phyloP scores from a whole-genome alignment of 2,888 invertebrate genomes.

The Amphipoea lucens region DNA sequence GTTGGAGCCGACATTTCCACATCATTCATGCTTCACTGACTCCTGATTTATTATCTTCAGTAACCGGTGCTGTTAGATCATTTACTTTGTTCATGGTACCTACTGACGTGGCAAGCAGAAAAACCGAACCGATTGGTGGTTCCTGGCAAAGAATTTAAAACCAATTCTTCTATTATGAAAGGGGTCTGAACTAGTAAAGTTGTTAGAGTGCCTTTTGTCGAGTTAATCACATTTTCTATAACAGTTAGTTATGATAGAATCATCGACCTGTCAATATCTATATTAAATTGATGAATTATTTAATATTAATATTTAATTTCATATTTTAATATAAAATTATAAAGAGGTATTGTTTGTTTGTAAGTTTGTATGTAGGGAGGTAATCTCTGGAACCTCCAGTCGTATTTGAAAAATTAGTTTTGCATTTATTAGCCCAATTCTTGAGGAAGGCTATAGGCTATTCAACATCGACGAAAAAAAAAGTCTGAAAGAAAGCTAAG shows the following conservation, averaged over 20 bases:
- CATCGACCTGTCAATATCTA: no score
- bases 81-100: constrained; percentile 46
- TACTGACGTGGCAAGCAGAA: constrained; percentile 13
- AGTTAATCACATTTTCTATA: not conserved
- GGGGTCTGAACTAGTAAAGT: not conserved
- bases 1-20: constrained; percentile 68
- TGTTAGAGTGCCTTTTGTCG: not conserved
- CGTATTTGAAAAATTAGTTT: not conserved
- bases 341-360: not conserved
- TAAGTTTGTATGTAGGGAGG: not conserved
- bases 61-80: constrained; percentile 65
- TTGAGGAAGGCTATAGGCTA: not conserved
- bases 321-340: no score
- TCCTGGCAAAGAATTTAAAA: not conserved
- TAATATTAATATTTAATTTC: no score
- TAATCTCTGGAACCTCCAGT: not conserved
- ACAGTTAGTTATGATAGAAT: not conserved
- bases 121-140: constrained; percentile 7
- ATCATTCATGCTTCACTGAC: constrained; percentile 65
- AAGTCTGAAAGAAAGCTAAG: not conserved
- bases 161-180: not conserved
- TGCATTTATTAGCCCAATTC: not conserved
- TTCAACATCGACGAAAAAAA: not conserved
- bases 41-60: constrained; percentile 69
- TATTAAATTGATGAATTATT: no score